phyloP scores from a whole-genome alignment of 1,140 invertebrate genomes.

The Arctopsyche grandis region DNA sequence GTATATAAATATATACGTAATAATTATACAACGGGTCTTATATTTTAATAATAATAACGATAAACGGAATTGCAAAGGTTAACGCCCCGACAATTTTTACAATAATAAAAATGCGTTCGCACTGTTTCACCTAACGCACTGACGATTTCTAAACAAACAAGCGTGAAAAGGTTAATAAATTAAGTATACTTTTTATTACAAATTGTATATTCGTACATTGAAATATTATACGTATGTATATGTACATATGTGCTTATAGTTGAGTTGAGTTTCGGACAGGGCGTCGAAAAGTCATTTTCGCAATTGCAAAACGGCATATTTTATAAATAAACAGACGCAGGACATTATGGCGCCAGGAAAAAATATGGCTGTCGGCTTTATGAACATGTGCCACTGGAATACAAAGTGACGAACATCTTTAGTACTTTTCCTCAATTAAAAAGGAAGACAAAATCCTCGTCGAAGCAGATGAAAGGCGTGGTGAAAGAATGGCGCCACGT shows the following conservation, averaged over 20 bases:
- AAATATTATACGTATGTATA: too few species aligned
- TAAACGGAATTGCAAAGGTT: neutral
- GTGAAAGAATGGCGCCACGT: neutral
- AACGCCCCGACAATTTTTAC: neutral
- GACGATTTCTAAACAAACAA: constrained; percentile 13
- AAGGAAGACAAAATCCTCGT: neutral
- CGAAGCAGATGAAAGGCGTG: neutral
- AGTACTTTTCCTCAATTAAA: neutral
- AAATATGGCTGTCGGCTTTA: neutral
- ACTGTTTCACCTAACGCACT: neutral
- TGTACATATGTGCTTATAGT: too few species aligned
- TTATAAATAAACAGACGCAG: constrained; percentile 18
- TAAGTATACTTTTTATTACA: neutral
- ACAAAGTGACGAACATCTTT: neutral
- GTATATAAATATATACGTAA: neutral
- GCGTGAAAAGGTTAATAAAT: constrained; percentile 16
- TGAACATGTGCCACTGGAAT: neutral
- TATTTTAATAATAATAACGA: neutral
- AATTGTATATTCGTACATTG: too few species aligned
- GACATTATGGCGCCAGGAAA: constrained; percentile 17
- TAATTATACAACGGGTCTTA: neutral
- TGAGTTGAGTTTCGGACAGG: neutral
- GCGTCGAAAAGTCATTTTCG: neutral
- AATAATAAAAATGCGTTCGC: neutral
- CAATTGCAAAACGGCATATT: neutral